These are phyloP conservation scores for Lasius platythorax DNA, from an alignment of 2,888 invertebrate genomes.

Conservation along the genomic window DNA sequence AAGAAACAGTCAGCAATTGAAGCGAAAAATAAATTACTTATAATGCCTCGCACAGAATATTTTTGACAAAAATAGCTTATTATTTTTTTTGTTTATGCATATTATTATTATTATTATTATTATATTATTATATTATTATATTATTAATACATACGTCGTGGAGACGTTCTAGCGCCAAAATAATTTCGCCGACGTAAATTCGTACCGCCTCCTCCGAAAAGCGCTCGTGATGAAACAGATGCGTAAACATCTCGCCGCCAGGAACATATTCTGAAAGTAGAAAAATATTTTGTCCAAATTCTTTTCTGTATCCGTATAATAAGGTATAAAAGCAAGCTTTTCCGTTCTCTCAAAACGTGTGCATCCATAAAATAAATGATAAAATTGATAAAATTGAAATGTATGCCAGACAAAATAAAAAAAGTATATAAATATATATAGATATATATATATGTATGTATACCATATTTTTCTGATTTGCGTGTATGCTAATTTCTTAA, in stretches of 20 bases:
- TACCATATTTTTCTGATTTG: background rate
- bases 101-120: background rate
- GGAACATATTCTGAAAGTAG: slow-evolving; percentile 95
- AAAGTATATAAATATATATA: no score
- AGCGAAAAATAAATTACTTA: background rate
- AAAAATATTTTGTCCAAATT: slow-evolving; percentile 36
- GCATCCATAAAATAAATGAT: background rate
- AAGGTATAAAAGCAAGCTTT: background rate
- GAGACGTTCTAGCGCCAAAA: slow-evolving; percentile 97
- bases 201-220: slow-evolving; percentile 96
- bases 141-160: slow-evolving; percentile 90
- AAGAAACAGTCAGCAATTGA: background rate
- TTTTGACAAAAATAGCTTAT: background rate
- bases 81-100: background rate
- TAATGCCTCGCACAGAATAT: background rate
- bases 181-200: slow-evolving; percentile 98
- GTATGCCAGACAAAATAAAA: background rate
- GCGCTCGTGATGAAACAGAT: slow-evolving; percentile 96
- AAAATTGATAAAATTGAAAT: background rate
- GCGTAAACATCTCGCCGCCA: slow-evolving; percentile 99
- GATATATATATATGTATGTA: background rate
- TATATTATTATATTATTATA: background rate
- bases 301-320: background rate
- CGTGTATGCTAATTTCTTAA: background rate
- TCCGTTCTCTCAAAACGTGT: background rate